Percentiles rank a stretch among this genome's conserved stretches.
phyloP scores from a whole-genome alignment of 2,888 invertebrate species.

The Yponomeuta malinellus region DNA sequence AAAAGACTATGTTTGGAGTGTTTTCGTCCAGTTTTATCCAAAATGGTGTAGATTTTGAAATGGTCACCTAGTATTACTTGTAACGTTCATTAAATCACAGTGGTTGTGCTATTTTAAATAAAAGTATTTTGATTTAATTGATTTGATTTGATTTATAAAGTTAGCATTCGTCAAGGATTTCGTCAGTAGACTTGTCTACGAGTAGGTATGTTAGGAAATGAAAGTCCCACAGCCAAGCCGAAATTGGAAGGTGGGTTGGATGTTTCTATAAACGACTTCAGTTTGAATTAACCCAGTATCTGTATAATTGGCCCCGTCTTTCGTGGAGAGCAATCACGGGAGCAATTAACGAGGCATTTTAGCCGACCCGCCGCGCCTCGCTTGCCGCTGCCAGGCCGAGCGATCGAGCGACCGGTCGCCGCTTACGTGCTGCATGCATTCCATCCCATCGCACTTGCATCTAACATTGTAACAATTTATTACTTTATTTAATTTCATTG shows the following conservation, averaged over 20 bases:
- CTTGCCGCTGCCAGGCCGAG: background rate
- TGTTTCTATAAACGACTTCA: slow-evolving; percentile 1
- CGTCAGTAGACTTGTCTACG: too few relatives aligned
- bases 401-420: slow-evolving; percentile 7
- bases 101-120: too few relatives aligned
- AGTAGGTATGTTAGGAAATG: background rate
- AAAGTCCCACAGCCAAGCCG: background rate
- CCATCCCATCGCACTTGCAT: background rate
- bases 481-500: background rate
- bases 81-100: too few relatives aligned
- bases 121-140: too few relatives aligned
- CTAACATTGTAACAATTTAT: slow-evolving; percentile 3
- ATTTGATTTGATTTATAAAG: too few relatives aligned
- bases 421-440: slow-evolving; percentile 9
- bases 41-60: too few relatives aligned
- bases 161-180: too few relatives aligned
- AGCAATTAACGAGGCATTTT: slow-evolving; percentile 9
- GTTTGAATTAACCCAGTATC: slow-evolving; percentile 2
- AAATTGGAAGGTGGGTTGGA: background rate
- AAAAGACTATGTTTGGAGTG: too few relatives aligned
- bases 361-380: background rate
- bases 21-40: too few relatives aligned
- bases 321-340: slow-evolving; percentile 6
- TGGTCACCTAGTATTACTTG: too few relatives aligned
- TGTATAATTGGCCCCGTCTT: slow-evolving; percentile 4